Conservation (phyloP, 2,888 invertebrate species). For the Tryphoninae sp. region DNA sequence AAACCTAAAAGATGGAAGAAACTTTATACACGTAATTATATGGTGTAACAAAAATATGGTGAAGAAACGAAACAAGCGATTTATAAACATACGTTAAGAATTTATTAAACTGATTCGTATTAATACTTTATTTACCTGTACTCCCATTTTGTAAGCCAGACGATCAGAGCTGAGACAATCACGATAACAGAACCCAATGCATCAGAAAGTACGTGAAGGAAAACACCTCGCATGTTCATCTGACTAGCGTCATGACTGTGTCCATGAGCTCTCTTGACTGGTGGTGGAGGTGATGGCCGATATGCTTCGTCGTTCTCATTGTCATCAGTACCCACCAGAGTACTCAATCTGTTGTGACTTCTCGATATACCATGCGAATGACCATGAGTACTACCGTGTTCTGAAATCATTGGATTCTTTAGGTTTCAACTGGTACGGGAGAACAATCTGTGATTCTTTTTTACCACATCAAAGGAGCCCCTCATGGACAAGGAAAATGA, state of each 20-base stretch:
- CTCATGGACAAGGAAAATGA: too few relatives aligned
- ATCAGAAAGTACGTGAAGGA: conserved; percentile 97
- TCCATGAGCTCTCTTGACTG: conserved; percentile 81
- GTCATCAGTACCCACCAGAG: conserved; percentile 86
- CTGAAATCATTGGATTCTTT: conserved; percentile 80
- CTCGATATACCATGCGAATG: conserved; percentile 85
- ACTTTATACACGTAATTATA: too few relatives aligned
- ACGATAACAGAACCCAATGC: conserved; percentile 97
- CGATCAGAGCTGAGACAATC: conserved; percentile 90
- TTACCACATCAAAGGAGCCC: background rate
- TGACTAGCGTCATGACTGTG: conserved; percentile 88
- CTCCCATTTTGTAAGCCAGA: conserved; percentile 91
- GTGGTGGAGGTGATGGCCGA: conserved; percentile 76
- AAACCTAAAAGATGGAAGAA: conserved; percentile 78
- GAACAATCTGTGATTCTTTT: background rate
- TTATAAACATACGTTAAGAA: background rate
- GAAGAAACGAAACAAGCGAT: background rate
- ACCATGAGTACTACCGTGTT: conserved; percentile 87
- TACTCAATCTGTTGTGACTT: conserved; percentile 84
- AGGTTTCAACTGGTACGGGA: background rate
- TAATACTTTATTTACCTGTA: conserved; percentile 82
- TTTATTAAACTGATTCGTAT: background rate
- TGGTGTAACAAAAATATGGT: background rate
- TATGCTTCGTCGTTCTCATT: conserved; percentile 88
- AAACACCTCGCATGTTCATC: conserved; percentile 99